These are phyloP conservation scores for Neuroscelio doddi DNA, from an alignment of 2,888 invertebrate genomes.

Conservation along the genomic window DNA sequence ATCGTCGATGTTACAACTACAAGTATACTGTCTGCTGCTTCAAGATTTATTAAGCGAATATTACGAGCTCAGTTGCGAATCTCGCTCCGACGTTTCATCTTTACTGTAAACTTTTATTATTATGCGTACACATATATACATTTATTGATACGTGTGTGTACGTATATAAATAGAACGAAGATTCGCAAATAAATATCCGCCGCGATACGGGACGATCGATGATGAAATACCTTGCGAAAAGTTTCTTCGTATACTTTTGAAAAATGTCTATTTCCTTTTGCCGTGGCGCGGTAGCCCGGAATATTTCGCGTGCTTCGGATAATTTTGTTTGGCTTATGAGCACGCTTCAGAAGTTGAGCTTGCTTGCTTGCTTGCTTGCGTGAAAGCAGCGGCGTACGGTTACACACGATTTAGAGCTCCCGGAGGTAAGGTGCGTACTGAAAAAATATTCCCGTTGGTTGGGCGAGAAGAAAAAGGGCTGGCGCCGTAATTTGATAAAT, in stretches of 20 bases:
- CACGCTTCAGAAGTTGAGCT: neutral
- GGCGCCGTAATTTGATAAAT: constrained; percentile 41
- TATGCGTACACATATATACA: constrained; percentile 11
- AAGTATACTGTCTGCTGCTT: constrained; percentile 38
- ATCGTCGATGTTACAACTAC: constrained; percentile 44
- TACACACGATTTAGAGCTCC: constrained; percentile 48
- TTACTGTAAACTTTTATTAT: constrained; percentile 42
- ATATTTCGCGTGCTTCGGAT: constrained; percentile 12
- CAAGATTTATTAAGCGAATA: constrained; percentile 47
- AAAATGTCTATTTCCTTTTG: constrained; percentile 7
- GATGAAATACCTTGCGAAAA: neutral
- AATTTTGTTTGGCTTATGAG: constrained; percentile 38
- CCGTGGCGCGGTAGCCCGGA: constrained; percentile 7
- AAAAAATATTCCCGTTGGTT: constrained; percentile 34
- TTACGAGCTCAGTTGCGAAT: constrained; percentile 39
- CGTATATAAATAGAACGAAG: neutral
- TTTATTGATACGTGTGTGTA: neutral
- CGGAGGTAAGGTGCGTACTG: constrained; percentile 42
- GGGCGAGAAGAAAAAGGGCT: constrained; percentile 28
- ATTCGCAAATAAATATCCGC: neutral
- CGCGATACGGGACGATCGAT: neutral
- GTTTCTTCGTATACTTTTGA: too few species aligned
- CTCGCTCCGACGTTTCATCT: constrained; percentile 36
- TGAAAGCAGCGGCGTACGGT: neutral
- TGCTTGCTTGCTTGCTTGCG: neutral